Evolutionary conservation across 2,797 vertebrate genomes (phyloP).

Genomic region (Orientallactaga sibirica): DNA sequence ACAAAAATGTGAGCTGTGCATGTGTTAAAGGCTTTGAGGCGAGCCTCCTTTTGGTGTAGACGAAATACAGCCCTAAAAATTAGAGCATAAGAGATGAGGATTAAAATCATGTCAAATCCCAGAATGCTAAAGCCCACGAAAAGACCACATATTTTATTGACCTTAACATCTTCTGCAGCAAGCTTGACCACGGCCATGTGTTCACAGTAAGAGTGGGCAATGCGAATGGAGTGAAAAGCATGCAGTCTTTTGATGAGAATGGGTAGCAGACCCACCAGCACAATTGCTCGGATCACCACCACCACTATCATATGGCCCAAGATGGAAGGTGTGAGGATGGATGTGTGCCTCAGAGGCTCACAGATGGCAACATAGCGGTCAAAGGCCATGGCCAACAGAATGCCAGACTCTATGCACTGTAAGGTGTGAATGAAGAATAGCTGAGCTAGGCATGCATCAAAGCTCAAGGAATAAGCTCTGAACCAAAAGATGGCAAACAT

Average conservation of each 20-base stretch:
- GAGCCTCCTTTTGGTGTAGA: conserved; percentile 74
- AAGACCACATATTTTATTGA: conserved; percentile 74
- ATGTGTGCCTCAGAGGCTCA: conserved; percentile 59
- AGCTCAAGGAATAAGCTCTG: conserved; percentile 13
- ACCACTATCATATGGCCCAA: background rate
- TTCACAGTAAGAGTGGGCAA: conserved; percentile 74
- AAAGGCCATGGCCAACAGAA: conserved; percentile 72
- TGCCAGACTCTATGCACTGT: conserved; percentile 57
- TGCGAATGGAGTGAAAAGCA: conserved; percentile 9
- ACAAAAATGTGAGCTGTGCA: conserved; percentile 66
- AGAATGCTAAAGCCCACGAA: conserved; percentile 77
- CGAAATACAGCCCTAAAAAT: conserved; percentile 82
- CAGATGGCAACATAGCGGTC: conserved; percentile 71
- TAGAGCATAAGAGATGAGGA: conserved; percentile 84
- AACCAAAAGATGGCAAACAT: conserved; percentile 76
- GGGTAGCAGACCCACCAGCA: conserved; percentile 49
- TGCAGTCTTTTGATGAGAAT: conserved; percentile 63
- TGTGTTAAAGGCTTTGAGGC: conserved; percentile 56
- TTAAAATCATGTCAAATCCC: conserved; percentile 80
- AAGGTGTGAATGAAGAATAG: conserved; percentile 71
- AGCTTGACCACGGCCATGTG: conserved; percentile 75
- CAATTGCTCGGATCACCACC: background rate
- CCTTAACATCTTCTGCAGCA: background rate
- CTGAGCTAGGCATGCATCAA: conserved; percentile 67
- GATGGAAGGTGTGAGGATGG: conserved; percentile 54